phyloP scores from a whole-genome alignment of 2,888 invertebrate species.

The Schizotus pectinicornis region DNA sequence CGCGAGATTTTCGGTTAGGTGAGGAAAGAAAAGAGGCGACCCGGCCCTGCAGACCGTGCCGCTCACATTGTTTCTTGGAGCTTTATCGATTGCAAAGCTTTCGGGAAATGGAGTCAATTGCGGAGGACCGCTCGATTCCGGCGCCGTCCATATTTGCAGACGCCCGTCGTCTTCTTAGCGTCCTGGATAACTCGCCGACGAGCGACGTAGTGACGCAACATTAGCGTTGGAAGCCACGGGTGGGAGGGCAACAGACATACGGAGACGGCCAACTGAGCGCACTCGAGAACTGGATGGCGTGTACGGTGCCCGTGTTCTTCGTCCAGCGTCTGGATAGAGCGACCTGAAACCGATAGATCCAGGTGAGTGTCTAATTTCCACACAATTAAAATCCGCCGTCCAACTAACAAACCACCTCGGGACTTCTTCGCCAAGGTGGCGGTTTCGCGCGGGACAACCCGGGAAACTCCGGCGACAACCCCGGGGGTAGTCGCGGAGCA shows the following conservation, averaged over 20 bases:
- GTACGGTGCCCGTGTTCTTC: constrained; percentile 36
- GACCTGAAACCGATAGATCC: background rate
- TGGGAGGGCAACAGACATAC: constrained; percentile 28
- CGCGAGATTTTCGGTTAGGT: too few species aligned
- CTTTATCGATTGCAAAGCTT: constrained; percentile 3
- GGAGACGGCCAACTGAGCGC: constrained; percentile 31
- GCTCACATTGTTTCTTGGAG: constrained; percentile 1
- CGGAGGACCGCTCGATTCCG: background rate
- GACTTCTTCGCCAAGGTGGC: background rate
- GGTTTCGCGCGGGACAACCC: background rate
- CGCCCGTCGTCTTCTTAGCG: constrained; percentile 20
- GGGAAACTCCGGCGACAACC: background rate
- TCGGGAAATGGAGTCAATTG: background rate
- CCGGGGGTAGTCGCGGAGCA: too few species aligned
- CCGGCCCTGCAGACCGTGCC: background rate
- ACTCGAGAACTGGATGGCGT: constrained; percentile 48
- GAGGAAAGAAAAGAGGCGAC: background rate
- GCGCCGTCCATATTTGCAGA: constrained; percentile 13
- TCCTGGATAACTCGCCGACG: constrained; percentile 23
- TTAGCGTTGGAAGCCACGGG: constrained; percentile 39
- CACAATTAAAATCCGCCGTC: background rate
- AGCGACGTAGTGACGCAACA: constrained; percentile 43
- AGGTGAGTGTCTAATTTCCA: constrained; percentile 11
- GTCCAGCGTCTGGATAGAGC: constrained; percentile 21
- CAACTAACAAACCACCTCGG: too few species aligned